Evolutionary conservation across 2,797 vertebrate genomes (phyloP), one percentile per base, ranked within the genome.

Genomic region (Acestrorhynchus altus): DNA sequence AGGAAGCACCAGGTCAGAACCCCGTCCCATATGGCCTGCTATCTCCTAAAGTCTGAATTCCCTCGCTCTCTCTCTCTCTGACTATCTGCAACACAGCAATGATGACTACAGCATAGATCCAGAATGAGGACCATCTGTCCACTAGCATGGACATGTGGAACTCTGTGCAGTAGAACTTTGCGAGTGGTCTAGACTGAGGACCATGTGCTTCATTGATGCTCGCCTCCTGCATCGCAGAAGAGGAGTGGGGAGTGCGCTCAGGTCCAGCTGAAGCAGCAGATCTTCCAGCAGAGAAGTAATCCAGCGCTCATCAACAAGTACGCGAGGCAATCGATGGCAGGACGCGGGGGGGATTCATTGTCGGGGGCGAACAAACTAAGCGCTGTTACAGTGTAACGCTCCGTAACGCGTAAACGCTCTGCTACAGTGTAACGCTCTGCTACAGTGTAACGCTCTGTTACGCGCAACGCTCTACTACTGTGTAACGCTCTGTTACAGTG

Each of bases 301-400:
- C 49, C 13, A 40, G 28, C 60, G 31, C 35, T 42, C 12, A 63
- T 74, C 65, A 74, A 74, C 72, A 79, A 47, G 57, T 39, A 20
- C n/a, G 51, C 31, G 57, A 10, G 64, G 31, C 40, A 35, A n/a
- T 49, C 22, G 65, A 67, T 46, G 16, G 64, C 44, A 24, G 47
- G 47, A 66, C 40, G 20, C n/a, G 8, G 9, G 51, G 39, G 61
- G 22, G 15, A 42, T n/a, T 63, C 31, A 63, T 39, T n/a, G 20
- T 8, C 20, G 18, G 54, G n/a, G 4, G n/a, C 22, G 44, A 20
- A 40, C 18, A 24, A 22, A 65, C 4, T 15, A 22, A 18, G 28
- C 15, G 15, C n/a, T n/a, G n/a, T n/a, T n/a, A n/a, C n/a, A n/a
- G n/a, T n/a, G n/a, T n/a, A n/a, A n/a, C n/a, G n/a, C n/a, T n/a